These are phyloP conservation scores for Plebejus melissa DNA, from an alignment of 2,888 invertebrate species.

Conservation along the genomic window DNA sequence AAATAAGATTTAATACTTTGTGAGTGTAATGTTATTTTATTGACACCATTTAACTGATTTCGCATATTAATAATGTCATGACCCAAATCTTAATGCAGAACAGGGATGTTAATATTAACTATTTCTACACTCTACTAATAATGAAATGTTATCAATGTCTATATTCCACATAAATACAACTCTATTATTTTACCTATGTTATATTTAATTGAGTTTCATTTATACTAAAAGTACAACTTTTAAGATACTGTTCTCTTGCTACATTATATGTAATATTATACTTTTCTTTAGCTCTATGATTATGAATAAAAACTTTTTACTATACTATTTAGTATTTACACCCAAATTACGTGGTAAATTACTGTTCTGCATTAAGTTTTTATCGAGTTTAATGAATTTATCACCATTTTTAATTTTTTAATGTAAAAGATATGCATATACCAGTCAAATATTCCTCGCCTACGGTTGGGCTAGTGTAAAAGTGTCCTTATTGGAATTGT, in stretches of 20 bases:
- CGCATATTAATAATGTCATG: background rate
- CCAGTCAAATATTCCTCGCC: background rate
- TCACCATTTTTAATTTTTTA: background rate
- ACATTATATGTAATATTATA: background rate
- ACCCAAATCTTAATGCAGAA: background rate
- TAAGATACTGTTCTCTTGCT: background rate
- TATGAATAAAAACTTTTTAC: no score
- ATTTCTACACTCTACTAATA: background rate
- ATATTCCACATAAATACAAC: background rate
- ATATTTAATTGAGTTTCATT: no score
- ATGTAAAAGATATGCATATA: background rate
- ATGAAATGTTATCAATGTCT: background rate
- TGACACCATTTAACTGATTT: background rate
- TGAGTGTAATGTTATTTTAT: background rate
- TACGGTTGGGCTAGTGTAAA: background rate
- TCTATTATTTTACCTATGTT: no score
- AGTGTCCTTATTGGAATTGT: background rate
- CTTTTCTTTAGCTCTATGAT: background rate
- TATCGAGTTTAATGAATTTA: background rate
- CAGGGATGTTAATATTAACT: background rate
- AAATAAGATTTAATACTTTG: background rate
- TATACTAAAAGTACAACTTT: no score
- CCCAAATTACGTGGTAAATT: background rate
- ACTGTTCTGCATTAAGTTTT: background rate
- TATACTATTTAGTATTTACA: no score